Conservation (phyloP, 1,140 invertebrate genomes). For the Varroa destructor region DNA sequence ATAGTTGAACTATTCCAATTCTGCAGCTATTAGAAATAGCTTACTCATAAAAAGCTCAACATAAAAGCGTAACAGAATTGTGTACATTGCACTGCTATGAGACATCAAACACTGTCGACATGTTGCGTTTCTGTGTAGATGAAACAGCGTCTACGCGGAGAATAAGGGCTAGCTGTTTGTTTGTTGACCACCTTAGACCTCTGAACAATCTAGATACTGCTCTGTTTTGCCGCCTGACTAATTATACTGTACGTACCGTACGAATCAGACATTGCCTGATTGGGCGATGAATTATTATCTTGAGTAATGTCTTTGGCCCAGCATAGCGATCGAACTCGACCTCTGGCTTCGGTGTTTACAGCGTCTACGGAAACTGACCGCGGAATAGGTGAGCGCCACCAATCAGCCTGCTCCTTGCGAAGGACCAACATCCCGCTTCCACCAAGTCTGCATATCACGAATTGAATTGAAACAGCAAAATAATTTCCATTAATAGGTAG, state of each 20-base stretch:
- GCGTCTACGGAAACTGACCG: constrained; percentile 60
- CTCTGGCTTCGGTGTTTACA: constrained; percentile 59
- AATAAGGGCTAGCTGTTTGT: no score
- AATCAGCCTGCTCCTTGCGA: constrained; percentile 28
- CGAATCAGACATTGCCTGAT: constrained; percentile 13
- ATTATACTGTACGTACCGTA: background rate
- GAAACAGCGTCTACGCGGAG: no score
- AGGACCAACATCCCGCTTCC: constrained; percentile 24
- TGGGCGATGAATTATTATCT: background rate
- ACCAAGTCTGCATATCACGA: background rate
- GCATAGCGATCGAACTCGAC: constrained; percentile 52
- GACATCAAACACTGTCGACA: no score
- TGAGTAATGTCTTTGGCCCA: constrained; percentile 41
- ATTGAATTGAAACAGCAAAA: background rate
- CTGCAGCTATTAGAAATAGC: no score
- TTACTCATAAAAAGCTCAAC: no score
- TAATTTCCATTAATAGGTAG: background rate
- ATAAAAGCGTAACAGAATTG: no score
- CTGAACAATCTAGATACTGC: no score
- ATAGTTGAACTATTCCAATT: no score
- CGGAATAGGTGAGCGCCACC: constrained; percentile 40
- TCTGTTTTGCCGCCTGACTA: no score
- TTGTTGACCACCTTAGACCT: no score
- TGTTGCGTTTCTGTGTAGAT: no score
- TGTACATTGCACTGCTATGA: no score